Evolutionary conservation across 2,888 invertebrate species (phyloP).

Genomic region (Dysmachus trigonus): DNA sequence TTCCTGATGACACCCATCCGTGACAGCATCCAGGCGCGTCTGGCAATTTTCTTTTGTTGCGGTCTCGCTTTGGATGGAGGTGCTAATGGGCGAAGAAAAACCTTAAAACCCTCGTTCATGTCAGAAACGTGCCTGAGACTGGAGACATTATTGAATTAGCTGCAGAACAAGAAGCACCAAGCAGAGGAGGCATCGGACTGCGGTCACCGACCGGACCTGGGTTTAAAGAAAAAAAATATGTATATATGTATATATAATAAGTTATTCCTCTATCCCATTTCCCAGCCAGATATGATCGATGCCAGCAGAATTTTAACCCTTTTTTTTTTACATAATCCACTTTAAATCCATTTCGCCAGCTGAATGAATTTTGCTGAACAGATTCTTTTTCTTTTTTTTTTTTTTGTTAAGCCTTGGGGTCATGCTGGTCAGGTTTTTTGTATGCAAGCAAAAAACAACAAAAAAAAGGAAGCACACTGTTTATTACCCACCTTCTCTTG

Average conservation of each 20-base stretch:
- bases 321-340: neutral
- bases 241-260: too few relatives aligned
- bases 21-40: slow-evolving; percentile 22
- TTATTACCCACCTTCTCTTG: neutral
- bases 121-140: neutral
- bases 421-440: neutral
- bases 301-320: neutral
- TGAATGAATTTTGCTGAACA: neutral
- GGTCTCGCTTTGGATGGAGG: neutral
- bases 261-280: neutral
- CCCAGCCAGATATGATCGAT: slow-evolving; percentile 19
- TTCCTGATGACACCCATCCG: neutral
- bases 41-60: slow-evolving; percentile 18
- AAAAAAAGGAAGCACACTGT: neutral
- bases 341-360: slow-evolving; percentile 1
- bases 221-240: neutral
- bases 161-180: neutral
- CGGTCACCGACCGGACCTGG: neutral
- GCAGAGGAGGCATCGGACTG: neutral
- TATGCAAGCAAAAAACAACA: neutral
- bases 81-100: slow-evolving; percentile 8
- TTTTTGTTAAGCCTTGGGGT: neutral
- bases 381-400: too few relatives aligned
- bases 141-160: slow-evolving; percentile 27
- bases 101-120: neutral